Evolutionary conservation across 2,113 vertebrate species (phyloP), one percentile per base, ranked within the genome.

Genomic region (Takifugu flavidus): DNA sequence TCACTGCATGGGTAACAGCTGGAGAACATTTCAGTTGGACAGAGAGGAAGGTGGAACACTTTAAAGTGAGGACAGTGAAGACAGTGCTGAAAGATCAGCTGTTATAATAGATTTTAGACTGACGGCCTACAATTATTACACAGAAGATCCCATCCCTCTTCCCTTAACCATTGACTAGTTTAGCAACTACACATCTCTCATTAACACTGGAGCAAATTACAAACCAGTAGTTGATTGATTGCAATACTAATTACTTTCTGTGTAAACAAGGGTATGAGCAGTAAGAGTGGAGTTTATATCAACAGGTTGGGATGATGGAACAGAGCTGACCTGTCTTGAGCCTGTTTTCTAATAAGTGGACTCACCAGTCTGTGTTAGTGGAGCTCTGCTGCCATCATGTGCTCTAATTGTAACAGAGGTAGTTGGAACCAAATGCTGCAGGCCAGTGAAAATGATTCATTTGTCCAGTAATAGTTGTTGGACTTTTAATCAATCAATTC

Each of bases 1-100:
- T 83, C 71, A 86, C 85, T 86, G 20, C 20, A 20, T 20, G 75
- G 77, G 64, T 80, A 85, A 79, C 85, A 89, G 80, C 85, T 86
- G 85, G 76, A 79, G 76, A 87, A 77, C 50, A 65, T 78, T 86
- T 75, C 51, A 59, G 80, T 66, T 74, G 77, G 76, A 75, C 49
- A 78, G 53, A 53, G 54, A 67, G 64, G 68, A 77, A n/a, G 53
- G 78, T 61, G 55, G 74, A 56, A 75, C 69, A 74, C 80, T 20
- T 20, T 20, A 20, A 20, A 70, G 69, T 74, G 75, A 79, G 53
- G 74, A 65, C 55, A 64, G 60, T 70, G 43, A 20, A 60, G 50
- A 28, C 25, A 14, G 53, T 12, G 8, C 29, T 29, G 31, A 2
- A 34, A 34, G 31, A 4, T 34, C 31, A 34, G 5, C 29, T 29